Base-by-base conservation (phyloP, 2,888 invertebrate species). In the Fissipunctia ypsillon region DNA sequence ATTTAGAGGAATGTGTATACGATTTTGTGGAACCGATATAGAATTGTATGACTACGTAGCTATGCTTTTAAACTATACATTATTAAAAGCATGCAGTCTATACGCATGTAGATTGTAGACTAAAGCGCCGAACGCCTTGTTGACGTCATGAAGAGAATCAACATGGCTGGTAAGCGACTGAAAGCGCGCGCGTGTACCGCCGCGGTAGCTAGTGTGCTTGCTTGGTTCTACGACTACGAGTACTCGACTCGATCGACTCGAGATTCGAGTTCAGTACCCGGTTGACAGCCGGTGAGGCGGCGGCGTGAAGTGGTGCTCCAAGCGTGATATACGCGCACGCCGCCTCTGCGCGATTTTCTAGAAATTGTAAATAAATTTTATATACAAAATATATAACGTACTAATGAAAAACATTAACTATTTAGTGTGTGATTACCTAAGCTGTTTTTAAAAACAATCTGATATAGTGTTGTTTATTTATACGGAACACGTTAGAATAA, bases 251-350 rank as follows among this genome's bases (percentile, higher is more conserved):
- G 91, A 92, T 91, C 91, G 91, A 91, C 89, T 88, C 75, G 78
- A 69, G 67, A 43, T 38, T 73, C 84, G 92, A 93, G 95, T 95
- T 96, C 95, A 96, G 96, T 96, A 95, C 95, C 95, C 95, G 96
- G 95, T 94, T 94, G 95, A 95, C 95, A 94, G 93, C 95, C 95
- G 95, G 95, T 90, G 94, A 94, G 94, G 95, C 94, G 95, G 95
- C 94, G 94, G 95, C 94, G 94, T 93, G 89, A 92, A 88, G 89
- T 87, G 90, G 88, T 90, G 87, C 74, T 84, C 83, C 70, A 87
- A 89, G 86, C 86, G 87, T 90, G 85, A 79, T 84, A 88, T 89
- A 92, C 93, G 93, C 94, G 93, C 93, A 92, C 95, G 95, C 95
- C 96, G 95, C 95, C 95, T 94, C 93, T 94, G 91, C 94, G 94